Evolutionary conservation across 2,797 vertebrate genomes (phyloP), one percentile per base, ranked within the genome.

Genomic region (Sebastes minor): DNA sequence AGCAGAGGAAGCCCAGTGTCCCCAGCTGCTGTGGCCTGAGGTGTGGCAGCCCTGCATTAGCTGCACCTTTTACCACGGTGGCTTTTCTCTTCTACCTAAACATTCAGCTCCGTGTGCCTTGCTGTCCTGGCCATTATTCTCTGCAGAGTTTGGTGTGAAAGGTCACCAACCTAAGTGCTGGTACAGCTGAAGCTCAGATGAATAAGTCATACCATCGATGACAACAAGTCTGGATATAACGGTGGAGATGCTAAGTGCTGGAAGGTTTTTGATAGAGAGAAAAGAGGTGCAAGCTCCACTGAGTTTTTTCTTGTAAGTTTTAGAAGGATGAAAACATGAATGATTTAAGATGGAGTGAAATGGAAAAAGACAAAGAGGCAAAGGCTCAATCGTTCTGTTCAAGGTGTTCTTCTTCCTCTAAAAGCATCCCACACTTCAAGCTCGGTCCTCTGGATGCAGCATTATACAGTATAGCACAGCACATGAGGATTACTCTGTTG

Each of bases 91-190:
- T 16, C 10, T 28, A 16, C 72, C 82, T 68, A 67, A 85, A 84
- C 86, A 89, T 72, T 82, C 53, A 62, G 49, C 74, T 87, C 35
- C 59, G 77, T 73, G 81, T 52, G 49, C 76, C 75, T 79, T 12
- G n/a, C 76, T 46, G 76, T 78, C 85, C 32, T 14, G 62, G 62
- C 77, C 78, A 69, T 91, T 86, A 84, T 86, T 87, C 76, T 92
- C 57, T 18, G 62, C 67, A 67, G 77, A 74, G 81, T 63, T 81
- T 5, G 60, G 81, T 76, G 83, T 86, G 86, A 92, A 90, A 93
- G 92, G 89, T 92, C 90, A 82, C 75, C 80, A 75, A 82, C 76
- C 66, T 89, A 89, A 92, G 93, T 93, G 93, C 88, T 78, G 77
- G 64, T 56, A 12, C 88, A 71, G 89, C 91, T 76, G 74, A 87